These are phyloP conservation scores for Pseudomyrmex dendroicus DNA, from an alignment of 1,140 invertebrate species.

Conservation along the genomic window DNA sequence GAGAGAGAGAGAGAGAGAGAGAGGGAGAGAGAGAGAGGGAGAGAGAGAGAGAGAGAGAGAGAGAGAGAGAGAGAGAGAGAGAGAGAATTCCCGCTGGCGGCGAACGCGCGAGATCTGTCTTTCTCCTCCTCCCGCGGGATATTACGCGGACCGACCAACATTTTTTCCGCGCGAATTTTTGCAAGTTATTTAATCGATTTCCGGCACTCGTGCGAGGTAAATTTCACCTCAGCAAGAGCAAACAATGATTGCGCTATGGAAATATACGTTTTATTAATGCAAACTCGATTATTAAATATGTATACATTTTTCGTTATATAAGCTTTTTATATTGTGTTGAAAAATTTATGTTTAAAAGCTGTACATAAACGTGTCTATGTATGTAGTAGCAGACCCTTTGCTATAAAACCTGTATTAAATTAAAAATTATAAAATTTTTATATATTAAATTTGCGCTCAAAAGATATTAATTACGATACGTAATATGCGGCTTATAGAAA, in stretches of 20 bases:
- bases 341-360: too few relatives aligned
- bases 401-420: too few relatives aligned
- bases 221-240: background rate
- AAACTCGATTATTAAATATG: slow-evolving; percentile 5
- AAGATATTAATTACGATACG: too few relatives aligned
- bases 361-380: too few relatives aligned
- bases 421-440: too few relatives aligned
- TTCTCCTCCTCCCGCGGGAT: slow-evolving; percentile 8
- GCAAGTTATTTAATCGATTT: slow-evolving; percentile 14
- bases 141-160: background rate
- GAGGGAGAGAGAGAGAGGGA: slow-evolving; percentile 15
- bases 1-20: slow-evolving; percentile 1
- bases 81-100: background rate
- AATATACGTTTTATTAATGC: background rate
- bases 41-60: background rate
- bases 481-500: too few relatives aligned
- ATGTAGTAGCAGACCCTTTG: too few relatives aligned
- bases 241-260: background rate
- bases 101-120: slow-evolving; percentile 1
- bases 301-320: too few relatives aligned
- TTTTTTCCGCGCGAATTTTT: background rate
- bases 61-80: too few relatives aligned
- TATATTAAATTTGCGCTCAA: too few relatives aligned
- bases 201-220: background rate
- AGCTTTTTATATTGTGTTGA: too few relatives aligned